These are phyloP conservation scores for Neotoxoptera formosana DNA, from an alignment of 1,140 invertebrate species.

Conservation along the genomic window DNA sequence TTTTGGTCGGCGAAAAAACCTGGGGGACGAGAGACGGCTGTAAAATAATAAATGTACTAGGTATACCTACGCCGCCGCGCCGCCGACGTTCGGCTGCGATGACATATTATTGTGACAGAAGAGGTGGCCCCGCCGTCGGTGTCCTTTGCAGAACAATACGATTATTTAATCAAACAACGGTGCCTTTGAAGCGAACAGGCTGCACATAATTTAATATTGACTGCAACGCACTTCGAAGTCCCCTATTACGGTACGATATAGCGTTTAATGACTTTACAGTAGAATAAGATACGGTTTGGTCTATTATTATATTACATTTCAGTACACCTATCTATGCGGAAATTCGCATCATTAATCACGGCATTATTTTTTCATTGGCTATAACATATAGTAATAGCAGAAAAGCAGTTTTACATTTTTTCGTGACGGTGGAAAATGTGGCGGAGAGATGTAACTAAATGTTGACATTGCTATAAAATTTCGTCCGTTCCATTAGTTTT, in stretches of 20 bases:
- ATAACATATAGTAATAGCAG: background rate
- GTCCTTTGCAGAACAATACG: background rate
- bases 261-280: background rate
- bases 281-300: background rate
- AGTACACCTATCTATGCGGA: background rate
- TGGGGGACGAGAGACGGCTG: background rate
- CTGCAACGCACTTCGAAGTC: background rate
- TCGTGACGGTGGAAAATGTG: too few relatives aligned
- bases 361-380: background rate
- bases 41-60: background rate
- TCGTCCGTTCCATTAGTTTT: background rate
- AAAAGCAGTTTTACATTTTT: background rate
- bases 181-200: background rate
- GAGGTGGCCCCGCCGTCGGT: background rate
- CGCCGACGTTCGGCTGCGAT: background rate
- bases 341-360: background rate
- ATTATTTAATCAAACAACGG: conserved; percentile 40
- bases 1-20: background rate
- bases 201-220: conserved; percentile 48
- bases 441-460: background rate
- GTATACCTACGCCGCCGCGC: too few relatives aligned
- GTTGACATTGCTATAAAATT: background rate
- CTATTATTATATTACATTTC: background rate
- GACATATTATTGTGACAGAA: background rate
- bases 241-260: background rate